phyloP scores from a whole-genome alignment of 1,140 invertebrate genomes.

The Tetramorium alpestre region DNA sequence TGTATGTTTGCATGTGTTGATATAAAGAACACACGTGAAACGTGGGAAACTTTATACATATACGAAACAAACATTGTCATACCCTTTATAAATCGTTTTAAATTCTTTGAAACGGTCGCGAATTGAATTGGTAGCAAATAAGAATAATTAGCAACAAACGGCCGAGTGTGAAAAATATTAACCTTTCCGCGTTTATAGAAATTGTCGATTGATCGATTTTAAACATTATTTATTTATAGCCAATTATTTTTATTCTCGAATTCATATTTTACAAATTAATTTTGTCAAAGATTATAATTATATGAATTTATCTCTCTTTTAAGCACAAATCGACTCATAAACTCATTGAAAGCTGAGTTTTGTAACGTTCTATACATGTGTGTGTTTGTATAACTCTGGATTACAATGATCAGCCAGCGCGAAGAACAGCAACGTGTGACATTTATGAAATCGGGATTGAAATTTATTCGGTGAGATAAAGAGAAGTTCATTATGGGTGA shows the following conservation, averaged over 20 bases:
- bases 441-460: constrained; percentile 49
- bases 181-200: neutral
- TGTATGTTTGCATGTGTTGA: constrained; percentile 19
- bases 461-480: constrained; percentile 55
- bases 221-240: neutral
- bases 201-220: neutral
- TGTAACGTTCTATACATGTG: neutral
- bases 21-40: constrained; percentile 11
- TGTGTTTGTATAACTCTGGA: neutral
- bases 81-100: constrained; percentile 6
- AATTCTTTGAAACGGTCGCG: neutral
- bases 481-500: constrained; percentile 36
- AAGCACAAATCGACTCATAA: neutral
- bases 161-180: neutral
- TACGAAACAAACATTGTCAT: neutral
- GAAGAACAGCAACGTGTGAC: constrained; percentile 22
- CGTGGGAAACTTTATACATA: neutral
- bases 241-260: neutral
- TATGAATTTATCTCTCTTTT: neutral
- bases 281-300: neutral
- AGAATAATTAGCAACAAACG: neutral
- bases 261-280: neutral
- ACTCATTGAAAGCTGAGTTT: neutral
- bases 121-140: neutral
- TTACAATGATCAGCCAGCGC: neutral